A percentile compares a stretch with the other conserved stretches of the same genome.
phyloP scores from a whole-genome alignment of 1,140 invertebrate genomes.

The Drosophila tsacasi region DNA sequence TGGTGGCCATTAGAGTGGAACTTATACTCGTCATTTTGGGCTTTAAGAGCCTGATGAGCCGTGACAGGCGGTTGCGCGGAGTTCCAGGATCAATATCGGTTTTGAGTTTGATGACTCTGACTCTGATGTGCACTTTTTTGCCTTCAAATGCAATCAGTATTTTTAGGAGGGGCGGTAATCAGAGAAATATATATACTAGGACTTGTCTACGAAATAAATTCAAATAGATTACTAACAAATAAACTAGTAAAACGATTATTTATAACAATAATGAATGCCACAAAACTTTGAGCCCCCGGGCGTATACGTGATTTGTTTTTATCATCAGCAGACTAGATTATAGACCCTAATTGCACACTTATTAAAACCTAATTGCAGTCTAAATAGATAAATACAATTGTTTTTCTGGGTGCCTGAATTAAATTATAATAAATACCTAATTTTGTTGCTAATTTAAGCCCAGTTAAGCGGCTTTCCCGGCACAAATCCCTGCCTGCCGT shows the following conservation, averaged over 20 bases:
- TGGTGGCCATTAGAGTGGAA: conserved; percentile 64
- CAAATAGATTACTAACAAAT: not conserved
- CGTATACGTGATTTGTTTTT: conserved; percentile 12
- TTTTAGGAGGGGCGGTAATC: no score
- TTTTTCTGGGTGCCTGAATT: not conserved
- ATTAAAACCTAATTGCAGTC: conserved; percentile 11
- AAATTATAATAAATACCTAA: conserved; percentile 22
- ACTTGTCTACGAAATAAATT: not conserved
- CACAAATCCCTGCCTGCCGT: not conserved
- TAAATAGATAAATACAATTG: conserved; percentile 6
- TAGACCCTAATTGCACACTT: conserved; percentile 9
- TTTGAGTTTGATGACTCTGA: conserved; percentile 8
- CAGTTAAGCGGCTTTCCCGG: conserved; percentile 8
- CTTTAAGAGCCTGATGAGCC: conserved; percentile 30
- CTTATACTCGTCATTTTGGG: conserved; percentile 34
- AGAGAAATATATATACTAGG: not conserved
- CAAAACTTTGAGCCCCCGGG: not conserved
- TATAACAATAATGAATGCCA: not conserved
- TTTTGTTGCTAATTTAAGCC: conserved; percentile 18
- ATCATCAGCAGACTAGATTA: conserved; percentile 10
- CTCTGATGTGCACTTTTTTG: not conserved
- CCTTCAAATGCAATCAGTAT: not conserved
- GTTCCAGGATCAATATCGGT: conserved; percentile 1
- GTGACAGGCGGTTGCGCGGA: conserved; percentile 11
- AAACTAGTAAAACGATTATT: not conserved